Evolutionary conservation across 2,797 vertebrate genomes (phyloP).

Genomic region (Cichlasoma orientale): DNA sequence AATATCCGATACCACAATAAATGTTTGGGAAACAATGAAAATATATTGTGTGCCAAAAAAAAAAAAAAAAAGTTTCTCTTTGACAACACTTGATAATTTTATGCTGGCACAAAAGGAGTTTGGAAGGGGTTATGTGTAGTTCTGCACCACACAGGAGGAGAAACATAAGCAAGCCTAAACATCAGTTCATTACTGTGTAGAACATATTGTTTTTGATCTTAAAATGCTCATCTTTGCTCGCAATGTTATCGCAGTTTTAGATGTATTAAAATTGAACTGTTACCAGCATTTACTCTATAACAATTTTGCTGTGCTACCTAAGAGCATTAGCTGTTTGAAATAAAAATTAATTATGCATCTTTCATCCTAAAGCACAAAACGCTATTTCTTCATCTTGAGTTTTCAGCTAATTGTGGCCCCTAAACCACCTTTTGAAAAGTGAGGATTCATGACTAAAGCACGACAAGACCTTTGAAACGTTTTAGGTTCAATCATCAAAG

Average conservation of each 20-base stretch:
- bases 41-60: neutral
- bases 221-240: neutral
- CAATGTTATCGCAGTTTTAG: neutral
- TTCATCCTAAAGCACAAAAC: neutral
- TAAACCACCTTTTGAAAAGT: neutral
- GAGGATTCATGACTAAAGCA: neutral
- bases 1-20: neutral
- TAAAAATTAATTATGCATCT: neutral
- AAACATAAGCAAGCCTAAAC: neutral
- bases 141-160: neutral
- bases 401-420: neutral
- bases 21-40: constrained; percentile 7
- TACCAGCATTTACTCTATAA: neutral
- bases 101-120: neutral
- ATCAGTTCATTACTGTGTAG: neutral
- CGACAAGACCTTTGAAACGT: neutral
- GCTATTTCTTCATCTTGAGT: neutral
- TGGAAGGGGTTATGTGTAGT: neutral
- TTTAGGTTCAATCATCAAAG: neutral
- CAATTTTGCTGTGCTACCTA: neutral
- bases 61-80: neutral
- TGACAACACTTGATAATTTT: neutral
- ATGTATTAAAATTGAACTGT: neutral
- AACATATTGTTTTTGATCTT: neutral
- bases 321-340: no score